Conservation (phyloP, 1,140 invertebrate species). For the Metaphire vulgaris region DNA sequence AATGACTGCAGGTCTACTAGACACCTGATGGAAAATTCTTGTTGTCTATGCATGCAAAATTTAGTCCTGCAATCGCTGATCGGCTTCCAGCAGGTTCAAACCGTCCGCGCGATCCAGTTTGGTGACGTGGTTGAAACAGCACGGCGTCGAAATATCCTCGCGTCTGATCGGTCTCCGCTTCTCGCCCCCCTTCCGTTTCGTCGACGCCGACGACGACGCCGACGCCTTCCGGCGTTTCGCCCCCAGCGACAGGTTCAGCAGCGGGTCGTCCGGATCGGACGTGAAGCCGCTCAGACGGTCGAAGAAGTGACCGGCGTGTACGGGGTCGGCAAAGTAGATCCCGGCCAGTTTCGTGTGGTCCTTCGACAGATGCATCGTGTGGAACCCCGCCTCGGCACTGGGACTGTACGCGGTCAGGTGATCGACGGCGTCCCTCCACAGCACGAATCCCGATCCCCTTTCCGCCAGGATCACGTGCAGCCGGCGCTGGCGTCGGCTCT, state of each 20-base stretch:
- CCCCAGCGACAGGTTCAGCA: slow-evolving; percentile 58
- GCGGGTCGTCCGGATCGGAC: slow-evolving; percentile 72
- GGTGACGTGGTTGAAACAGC: slow-evolving; percentile 78
- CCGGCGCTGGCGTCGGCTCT: slow-evolving; percentile 62
- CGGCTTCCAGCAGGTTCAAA: too few species aligned
- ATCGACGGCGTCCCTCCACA: slow-evolving; percentile 79
- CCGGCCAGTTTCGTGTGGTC: slow-evolving; percentile 60
- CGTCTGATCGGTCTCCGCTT: slow-evolving; percentile 61
- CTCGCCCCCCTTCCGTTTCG: slow-evolving; percentile 53
- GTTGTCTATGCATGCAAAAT: too few species aligned
- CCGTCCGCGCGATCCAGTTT: slow-evolving; percentile 65
- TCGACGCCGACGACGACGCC: too few species aligned
- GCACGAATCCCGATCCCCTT: slow-evolving; percentile 71
- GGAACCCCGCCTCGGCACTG: slow-evolving; percentile 62
- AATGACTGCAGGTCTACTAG: too few species aligned
- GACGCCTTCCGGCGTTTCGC: slow-evolving; percentile 54
- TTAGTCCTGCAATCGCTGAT: too few species aligned
- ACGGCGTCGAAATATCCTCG: slow-evolving; percentile 75
- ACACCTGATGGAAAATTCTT: too few species aligned
- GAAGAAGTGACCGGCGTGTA: slow-evolving; percentile 65
- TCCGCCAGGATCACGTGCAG: slow-evolving; percentile 75
- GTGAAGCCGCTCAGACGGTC: slow-evolving; percentile 63
- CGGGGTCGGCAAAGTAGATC: slow-evolving; percentile 69
- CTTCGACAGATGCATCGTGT: slow-evolving; percentile 72
- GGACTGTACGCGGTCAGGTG: slow-evolving; percentile 58